A percentile compares a stretch with the other conserved stretches of the same genome.
Evolutionary conservation across 2,113 vertebrate genomes (phyloP).

Genomic region (Pseudorhombus dupliciocellatus): DNA sequence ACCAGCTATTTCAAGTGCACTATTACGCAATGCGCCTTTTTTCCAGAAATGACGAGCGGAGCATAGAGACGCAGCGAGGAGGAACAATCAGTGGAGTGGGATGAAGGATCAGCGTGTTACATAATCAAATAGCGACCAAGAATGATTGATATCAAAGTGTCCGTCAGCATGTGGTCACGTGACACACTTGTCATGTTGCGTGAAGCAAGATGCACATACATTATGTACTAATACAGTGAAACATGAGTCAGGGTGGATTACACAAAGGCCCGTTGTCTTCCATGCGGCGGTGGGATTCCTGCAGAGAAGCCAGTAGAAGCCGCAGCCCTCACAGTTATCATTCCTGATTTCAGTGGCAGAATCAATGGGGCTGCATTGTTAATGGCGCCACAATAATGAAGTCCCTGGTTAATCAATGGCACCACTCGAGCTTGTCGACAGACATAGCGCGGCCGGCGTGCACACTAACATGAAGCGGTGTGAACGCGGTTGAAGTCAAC

Average conservation of each 20-base stretch:
- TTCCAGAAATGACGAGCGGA: constrained; percentile 54
- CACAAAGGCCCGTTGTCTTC: constrained; percentile 58
- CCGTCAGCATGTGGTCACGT: too few relatives aligned
- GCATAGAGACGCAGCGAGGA: constrained; percentile 40
- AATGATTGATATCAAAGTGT: too few relatives aligned
- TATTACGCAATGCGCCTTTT: constrained; percentile 77
- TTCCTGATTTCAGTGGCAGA: constrained; percentile 64
- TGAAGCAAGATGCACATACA: too few relatives aligned
- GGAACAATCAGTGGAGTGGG: too few relatives aligned
- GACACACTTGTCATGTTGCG: too few relatives aligned
- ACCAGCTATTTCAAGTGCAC: constrained; percentile 73
- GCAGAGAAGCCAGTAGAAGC: constrained; percentile 66
- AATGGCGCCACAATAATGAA: constrained; percentile 77
- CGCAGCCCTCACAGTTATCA: constrained; percentile 60
- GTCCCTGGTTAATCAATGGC: constrained; percentile 76
- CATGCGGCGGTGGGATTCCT: constrained; percentile 44
- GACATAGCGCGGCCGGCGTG: constrained; percentile 43
- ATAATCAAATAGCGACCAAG: too few relatives aligned
- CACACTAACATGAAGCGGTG: constrained; percentile 41
- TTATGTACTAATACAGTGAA: too few relatives aligned
- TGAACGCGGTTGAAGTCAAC: constrained; percentile 17
- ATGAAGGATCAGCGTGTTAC: too few relatives aligned
- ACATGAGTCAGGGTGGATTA: constrained; percentile 45
- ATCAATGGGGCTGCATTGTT: constrained; percentile 77
- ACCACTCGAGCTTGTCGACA: constrained; percentile 73